phyloP scores from a whole-genome alignment of 1,140 invertebrate species.

The Rhagoletis zephyria region DNA sequence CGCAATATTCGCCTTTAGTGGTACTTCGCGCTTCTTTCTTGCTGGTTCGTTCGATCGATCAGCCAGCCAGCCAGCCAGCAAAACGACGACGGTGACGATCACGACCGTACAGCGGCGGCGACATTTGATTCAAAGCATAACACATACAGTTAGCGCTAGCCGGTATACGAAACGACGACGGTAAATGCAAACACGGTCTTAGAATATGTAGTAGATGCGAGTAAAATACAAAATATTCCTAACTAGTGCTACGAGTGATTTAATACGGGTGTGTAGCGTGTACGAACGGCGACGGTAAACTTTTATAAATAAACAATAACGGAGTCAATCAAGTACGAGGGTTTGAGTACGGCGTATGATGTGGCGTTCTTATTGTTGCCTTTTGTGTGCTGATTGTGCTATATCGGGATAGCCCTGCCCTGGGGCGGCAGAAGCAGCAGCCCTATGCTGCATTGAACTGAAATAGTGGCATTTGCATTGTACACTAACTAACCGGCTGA shows the following conservation, averaged over 20 bases:
- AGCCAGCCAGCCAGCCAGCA: neutral
- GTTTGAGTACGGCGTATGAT: no score
- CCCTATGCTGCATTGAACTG: neutral
- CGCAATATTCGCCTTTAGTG: constrained; percentile 72
- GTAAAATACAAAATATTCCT: neutral
- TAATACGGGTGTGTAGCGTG: neutral
- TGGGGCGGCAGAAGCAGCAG: neutral
- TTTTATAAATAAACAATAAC: constrained; percentile 1
- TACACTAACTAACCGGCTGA: constrained; percentile 9
- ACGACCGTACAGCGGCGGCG: constrained; percentile 26
- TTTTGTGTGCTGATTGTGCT: no score
- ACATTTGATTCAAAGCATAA: neutral
- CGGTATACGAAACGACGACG: constrained; percentile 49
- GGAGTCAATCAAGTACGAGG: neutral
- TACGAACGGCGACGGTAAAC: neutral
- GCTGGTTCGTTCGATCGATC: constrained; percentile 59
- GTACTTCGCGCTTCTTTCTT: constrained; percentile 73
- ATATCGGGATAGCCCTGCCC: no score
- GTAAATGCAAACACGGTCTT: constrained; percentile 21
- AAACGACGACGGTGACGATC: constrained; percentile 11
- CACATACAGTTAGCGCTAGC: neutral
- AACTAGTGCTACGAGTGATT: no score
- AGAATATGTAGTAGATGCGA: neutral
- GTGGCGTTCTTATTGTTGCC: no score
- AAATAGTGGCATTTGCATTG: neutral